Percentiles rank a stretch among this genome's conserved stretches.
Conservation (phyloP, 2,797 vertebrate species). For the Tolypeutes matacus region DNA sequence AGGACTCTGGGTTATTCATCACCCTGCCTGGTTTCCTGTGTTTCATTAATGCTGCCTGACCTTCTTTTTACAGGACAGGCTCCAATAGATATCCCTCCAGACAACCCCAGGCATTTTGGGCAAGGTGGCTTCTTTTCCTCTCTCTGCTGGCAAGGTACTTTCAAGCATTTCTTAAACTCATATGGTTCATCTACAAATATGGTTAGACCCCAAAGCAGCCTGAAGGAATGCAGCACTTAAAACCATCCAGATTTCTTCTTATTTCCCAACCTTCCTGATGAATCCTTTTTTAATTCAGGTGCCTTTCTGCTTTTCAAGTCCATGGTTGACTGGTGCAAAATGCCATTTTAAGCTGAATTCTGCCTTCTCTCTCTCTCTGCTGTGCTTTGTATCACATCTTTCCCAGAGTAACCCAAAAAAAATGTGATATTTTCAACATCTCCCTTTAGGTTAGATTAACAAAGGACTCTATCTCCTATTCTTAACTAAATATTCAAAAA, state of each 20-base stretch:
- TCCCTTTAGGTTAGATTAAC: conserved; percentile 33
- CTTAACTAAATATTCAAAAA: conserved; percentile 35
- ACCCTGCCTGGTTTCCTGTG: neutral
- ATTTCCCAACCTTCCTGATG: neutral
- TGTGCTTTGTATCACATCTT: neutral
- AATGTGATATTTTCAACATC: neutral
- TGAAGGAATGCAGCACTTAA: neutral
- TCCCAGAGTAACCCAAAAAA: neutral
- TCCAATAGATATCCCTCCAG: conserved; percentile 86
- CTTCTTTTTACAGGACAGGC: conserved; percentile 87
- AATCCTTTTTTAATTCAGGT: conserved; percentile 14
- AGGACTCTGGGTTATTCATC: neutral
- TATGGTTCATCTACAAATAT: neutral
- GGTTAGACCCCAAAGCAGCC: neutral
- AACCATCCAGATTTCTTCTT: neutral
- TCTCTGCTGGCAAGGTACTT: conserved; percentile 91
- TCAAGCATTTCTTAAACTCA: neutral
- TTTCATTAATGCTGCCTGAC: neutral
- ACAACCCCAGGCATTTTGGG: conserved; percentile 88
- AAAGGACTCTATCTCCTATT: neutral
- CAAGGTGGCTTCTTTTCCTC: conserved; percentile 91
- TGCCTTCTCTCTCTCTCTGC: neutral
- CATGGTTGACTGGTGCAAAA: neutral
- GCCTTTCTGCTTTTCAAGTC: neutral
- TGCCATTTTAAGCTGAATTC: neutral